Conservation (phyloP, 2,113 vertebrate genomes). For the Camelus bactrianus region DNA sequence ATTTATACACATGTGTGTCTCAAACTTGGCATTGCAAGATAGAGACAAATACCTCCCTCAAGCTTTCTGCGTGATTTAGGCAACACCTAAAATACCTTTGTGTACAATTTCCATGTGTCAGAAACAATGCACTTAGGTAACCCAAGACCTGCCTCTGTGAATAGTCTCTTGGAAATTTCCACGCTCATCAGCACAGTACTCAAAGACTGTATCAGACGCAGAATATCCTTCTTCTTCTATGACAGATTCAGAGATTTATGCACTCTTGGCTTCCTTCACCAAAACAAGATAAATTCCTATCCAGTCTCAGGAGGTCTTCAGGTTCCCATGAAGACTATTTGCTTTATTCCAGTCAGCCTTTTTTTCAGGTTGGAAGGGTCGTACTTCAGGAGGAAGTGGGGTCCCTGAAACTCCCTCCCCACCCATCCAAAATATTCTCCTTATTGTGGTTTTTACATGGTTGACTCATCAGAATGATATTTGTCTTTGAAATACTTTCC, state of each 20-base stretch:
- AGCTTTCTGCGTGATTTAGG: neutral
- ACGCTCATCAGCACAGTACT: neutral
- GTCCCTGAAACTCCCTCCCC: neutral
- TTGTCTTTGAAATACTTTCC: conserved; percentile 22
- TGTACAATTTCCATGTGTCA: neutral
- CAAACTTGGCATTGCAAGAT: neutral
- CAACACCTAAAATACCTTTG: neutral
- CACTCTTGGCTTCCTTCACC: neutral
- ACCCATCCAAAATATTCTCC: neutral
- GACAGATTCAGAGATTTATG: neutral
- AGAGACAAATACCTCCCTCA: neutral
- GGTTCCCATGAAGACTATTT: neutral
- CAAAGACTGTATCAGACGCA: neutral
- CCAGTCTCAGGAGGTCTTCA: neutral
- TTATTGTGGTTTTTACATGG: neutral
- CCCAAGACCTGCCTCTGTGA: neutral
- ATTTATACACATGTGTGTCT: neutral
- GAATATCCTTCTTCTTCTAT: neutral
- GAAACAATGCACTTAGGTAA: neutral
- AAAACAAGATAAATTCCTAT: conserved; percentile 13
- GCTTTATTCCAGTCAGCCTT: neutral
- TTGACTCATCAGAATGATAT: conserved; percentile 18
- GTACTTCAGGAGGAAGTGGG: neutral
- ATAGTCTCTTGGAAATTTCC: conserved; percentile 5
- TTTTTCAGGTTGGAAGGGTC: neutral